These are phyloP conservation scores for Phyllotis vaccarum DNA, from an alignment of 2,797 vertebrate genomes.

Conservation along the genomic window DNA sequence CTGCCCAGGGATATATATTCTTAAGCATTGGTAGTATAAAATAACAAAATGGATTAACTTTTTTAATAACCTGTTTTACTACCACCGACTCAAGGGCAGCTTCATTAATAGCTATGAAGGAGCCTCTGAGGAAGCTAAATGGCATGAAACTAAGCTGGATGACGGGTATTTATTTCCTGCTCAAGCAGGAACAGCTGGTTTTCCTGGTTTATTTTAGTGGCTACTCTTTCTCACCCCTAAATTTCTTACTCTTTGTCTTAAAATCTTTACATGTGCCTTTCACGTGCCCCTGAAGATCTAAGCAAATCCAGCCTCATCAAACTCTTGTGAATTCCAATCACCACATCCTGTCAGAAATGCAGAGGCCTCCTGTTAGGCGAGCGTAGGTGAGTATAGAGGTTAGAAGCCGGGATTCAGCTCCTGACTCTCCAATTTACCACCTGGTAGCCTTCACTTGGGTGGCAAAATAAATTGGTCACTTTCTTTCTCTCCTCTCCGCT, in stretches of 20 bases:
- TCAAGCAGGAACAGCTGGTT: constrained; percentile 61
- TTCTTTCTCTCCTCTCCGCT: not conserved
- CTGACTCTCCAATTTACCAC: not conserved
- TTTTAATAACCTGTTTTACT: constrained; percentile 56
- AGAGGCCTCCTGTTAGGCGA: not conserved
- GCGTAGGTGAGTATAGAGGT: not conserved
- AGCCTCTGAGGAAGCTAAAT: constrained; percentile 27
- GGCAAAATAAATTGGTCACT: not conserved
- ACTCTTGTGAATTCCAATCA: not conserved
- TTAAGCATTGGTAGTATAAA: not conserved
- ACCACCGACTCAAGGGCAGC: constrained; percentile 43
- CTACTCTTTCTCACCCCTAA: constrained; percentile 24
- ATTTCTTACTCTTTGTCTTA: constrained; percentile 10
- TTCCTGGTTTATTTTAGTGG: constrained; percentile 59
- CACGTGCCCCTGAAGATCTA: constrained; percentile 25
- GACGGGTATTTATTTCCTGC: constrained; percentile 60
- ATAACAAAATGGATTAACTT: constrained; percentile 47
- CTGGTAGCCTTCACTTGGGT: not conserved
- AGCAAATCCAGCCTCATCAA: not conserved
- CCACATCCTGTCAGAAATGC: not conserved
- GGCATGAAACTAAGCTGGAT: constrained; percentile 52
- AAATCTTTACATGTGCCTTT: not conserved
- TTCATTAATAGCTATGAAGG: constrained; percentile 27
- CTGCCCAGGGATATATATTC: not conserved
- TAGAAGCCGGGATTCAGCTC: constrained; percentile 1